These are phyloP conservation scores for Sinodicranocentrus sp. DNA, from an alignment of 2,888 invertebrate species.

Conservation along the genomic window DNA sequence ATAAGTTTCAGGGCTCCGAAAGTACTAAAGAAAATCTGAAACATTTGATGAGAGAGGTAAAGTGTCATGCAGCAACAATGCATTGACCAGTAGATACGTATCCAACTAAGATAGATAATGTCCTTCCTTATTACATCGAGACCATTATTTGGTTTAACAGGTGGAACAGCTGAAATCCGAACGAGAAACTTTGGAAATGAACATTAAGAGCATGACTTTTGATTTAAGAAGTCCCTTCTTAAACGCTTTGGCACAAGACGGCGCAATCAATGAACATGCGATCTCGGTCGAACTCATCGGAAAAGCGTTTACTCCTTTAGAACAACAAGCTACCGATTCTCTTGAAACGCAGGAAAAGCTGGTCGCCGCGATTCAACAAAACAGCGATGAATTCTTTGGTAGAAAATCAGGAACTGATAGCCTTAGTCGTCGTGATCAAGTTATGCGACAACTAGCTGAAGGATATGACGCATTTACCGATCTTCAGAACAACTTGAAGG, in stretches of 20 bases:
- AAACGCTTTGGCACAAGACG: conserved; percentile 86
- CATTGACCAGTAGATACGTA: too few species aligned
- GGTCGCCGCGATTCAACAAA: conserved; percentile 84
- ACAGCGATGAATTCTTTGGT: conserved; percentile 77
- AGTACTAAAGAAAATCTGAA: conserved; percentile 84
- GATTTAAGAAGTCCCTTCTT: conserved; percentile 92
- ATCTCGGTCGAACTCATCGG: conserved; percentile 84
- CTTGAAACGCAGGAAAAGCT: conserved; percentile 85
- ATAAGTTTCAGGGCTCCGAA: conserved; percentile 77
- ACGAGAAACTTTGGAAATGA: conserved; percentile 92
- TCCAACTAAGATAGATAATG: too few species aligned
- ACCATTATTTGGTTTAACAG: conserved; percentile 77
- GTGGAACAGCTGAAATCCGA: conserved; percentile 93
- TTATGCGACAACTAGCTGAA: conserved; percentile 90
- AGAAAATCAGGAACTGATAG: conserved; percentile 82
- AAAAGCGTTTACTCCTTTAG: conserved; percentile 86
- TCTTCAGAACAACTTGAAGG: conserved; percentile 92
- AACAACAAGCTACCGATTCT: conserved; percentile 88
- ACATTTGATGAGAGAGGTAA: conserved; percentile 87
- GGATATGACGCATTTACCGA: conserved; percentile 96
- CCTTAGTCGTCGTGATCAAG: conserved; percentile 85
- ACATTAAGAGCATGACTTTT: conserved; percentile 87
- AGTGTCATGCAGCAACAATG: too few species aligned
- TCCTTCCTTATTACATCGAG: background rate
- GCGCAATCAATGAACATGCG: conserved; percentile 88